Conservation (phyloP, 2,113 vertebrate species). For the Saimiri boliviensis region DNA sequence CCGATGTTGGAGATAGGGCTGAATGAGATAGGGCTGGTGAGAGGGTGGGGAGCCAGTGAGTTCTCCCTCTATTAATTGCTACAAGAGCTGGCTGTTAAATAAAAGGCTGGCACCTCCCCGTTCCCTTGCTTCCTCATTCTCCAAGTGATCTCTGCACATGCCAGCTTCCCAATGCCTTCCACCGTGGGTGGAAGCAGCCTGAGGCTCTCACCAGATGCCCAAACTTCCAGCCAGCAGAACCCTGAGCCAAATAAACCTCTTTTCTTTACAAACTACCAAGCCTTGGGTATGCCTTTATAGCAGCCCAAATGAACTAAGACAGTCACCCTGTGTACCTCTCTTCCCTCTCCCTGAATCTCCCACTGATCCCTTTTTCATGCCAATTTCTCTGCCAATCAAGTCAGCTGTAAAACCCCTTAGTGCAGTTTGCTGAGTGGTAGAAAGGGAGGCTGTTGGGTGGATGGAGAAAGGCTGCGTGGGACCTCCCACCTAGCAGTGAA, state of each 20-base stretch:
- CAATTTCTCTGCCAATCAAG: not conserved
- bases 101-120: not conserved
- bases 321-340: not conserved
- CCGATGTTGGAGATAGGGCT: not conserved
- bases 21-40: not conserved
- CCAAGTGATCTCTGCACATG: not conserved
- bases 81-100: not conserved
- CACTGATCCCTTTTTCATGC: not conserved
- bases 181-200: not conserved
- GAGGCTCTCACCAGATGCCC: not conserved
- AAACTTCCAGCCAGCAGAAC: not conserved
- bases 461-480: not conserved
- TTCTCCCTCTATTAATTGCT: not conserved
- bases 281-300: not conserved
- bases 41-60: not conserved
- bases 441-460: not conserved
- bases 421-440: not conserved
- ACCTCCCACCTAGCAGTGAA: not conserved
- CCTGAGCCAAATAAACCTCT: not conserved
- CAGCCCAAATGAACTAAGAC: not conserved
- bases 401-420: not conserved
- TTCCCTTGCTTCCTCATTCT: not conserved
- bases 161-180: not conserved
- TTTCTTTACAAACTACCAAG: not conserved
- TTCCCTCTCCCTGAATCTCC: not conserved